A percentile compares a stretch with the other conserved stretches of the same genome.
phyloP scores from a whole-genome alignment of 1,140 invertebrate species.

The Heliconius himera region DNA sequence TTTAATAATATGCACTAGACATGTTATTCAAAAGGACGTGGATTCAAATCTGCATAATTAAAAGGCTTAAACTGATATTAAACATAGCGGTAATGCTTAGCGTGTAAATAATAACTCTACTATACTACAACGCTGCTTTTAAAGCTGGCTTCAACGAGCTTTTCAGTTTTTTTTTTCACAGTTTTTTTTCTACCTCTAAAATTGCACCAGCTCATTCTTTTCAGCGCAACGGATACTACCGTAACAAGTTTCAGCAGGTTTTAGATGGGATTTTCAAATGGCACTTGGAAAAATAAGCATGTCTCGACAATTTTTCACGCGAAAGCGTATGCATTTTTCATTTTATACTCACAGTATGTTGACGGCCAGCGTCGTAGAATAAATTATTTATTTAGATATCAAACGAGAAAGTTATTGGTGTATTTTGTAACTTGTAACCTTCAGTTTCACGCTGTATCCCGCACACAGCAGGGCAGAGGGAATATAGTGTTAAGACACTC shows the following conservation, averaged over 20 bases:
- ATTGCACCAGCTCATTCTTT: neutral
- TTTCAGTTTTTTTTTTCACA: neutral
- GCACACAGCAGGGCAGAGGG: neutral
- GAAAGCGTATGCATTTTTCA: conserved; percentile 1
- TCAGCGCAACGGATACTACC: neutral
- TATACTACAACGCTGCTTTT: neutral
- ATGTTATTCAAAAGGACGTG: neutral
- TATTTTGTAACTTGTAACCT: neutral
- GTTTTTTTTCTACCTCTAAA: neutral
- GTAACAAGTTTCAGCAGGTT: conserved; percentile 9
- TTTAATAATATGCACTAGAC: too few species aligned
- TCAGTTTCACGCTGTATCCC: neutral
- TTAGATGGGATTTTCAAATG: conserved; percentile 12
- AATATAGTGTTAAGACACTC: too few species aligned
- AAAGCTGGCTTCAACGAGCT: neutral
- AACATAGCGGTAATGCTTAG: neutral
- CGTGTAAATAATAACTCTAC: neutral
- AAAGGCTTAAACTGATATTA: neutral
- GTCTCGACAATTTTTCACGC: conserved; percentile 14
- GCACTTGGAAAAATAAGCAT: conserved; percentile 5
- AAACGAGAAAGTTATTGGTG: neutral
- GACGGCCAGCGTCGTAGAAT: neutral
- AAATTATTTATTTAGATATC: neutral
- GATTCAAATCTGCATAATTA: neutral
- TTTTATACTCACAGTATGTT: neutral